Conservation (phyloP, 2,888 invertebrate genomes). For the Chloroclysta siterata region DNA sequence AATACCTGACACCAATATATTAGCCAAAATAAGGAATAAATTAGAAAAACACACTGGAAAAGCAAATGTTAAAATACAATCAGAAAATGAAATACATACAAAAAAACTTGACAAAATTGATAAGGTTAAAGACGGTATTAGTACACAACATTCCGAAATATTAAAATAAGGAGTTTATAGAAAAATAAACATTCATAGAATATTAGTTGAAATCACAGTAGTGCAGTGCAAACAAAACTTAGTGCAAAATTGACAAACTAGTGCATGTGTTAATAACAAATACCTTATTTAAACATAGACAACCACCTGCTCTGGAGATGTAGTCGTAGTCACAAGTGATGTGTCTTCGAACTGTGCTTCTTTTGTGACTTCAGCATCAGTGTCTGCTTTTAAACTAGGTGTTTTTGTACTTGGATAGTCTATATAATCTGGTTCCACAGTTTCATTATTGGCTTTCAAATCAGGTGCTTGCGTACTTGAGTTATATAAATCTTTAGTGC, state of each 20-base stretch:
- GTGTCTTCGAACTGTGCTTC: conserved; percentile 30
- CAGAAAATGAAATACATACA: neutral
- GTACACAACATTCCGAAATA: neutral
- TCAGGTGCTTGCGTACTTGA: conserved; percentile 17
- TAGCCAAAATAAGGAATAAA: conserved; percentile 18
- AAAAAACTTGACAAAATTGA: neutral
- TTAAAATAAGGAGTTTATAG: neutral
- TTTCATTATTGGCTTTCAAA: neutral
- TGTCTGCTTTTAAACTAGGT: conserved; percentile 7
- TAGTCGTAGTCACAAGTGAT: conserved; percentile 35
- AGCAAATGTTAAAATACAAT: conserved; percentile 7
- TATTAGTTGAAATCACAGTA: conserved; percentile 9
- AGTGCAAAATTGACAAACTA: conserved; percentile 11
- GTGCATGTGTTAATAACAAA: conserved; percentile 34
- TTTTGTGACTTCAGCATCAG: conserved; percentile 4
- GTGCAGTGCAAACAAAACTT: conserved; percentile 22
- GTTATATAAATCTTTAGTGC: neutral
- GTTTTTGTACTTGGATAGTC: conserved; percentile 17
- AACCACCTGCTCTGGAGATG: conserved; percentile 52
- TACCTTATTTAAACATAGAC: conserved; percentile 44
- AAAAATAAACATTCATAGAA: neutral
- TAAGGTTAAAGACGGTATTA: neutral
- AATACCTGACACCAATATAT: conserved; percentile 27
- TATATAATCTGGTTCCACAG: neutral
- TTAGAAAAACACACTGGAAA: neutral